A percentile compares a stretch with the other conserved stretches of the same genome.
Evolutionary conservation across 2,113 vertebrate genomes (phyloP).

Genomic region (Hippopotamus amphibius): DNA sequence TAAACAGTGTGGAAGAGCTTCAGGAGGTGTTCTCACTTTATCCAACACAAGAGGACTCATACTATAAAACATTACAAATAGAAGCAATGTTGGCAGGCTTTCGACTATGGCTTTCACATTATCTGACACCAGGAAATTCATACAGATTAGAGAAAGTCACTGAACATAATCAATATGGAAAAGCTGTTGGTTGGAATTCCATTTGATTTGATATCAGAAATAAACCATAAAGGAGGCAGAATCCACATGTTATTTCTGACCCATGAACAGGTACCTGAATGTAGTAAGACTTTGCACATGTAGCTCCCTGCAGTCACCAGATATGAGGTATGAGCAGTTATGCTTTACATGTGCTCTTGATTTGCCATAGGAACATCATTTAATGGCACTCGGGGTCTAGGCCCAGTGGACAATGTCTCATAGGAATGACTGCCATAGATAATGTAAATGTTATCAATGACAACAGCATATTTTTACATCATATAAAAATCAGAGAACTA

Average conservation of each 20-base stretch:
- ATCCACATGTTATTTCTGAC: background rate
- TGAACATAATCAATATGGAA: background rate
- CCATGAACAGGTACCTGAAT: background rate
- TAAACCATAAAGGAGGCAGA: background rate
- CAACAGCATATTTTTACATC: background rate
- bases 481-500: background rate
- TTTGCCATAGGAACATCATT: background rate
- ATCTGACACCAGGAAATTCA: background rate
- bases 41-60: background rate
- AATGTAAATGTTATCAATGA: slow-evolving; percentile 1
- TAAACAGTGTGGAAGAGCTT: background rate
- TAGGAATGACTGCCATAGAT: background rate
- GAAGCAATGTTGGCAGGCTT: background rate
- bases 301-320: background rate
- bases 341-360: background rate
- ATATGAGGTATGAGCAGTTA: background rate
- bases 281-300: background rate
- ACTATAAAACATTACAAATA: background rate
- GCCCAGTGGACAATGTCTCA: background rate
- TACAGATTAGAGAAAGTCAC: background rate
- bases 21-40: background rate
- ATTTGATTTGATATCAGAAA: background rate
- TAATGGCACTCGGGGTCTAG: background rate
- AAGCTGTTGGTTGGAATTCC: background rate
- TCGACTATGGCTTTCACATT: background rate